A percentile compares a stretch with the other conserved stretches of the same genome.
Conservation (phyloP, 2,113 vertebrate species). For the Copsychus sechellarum region DNA sequence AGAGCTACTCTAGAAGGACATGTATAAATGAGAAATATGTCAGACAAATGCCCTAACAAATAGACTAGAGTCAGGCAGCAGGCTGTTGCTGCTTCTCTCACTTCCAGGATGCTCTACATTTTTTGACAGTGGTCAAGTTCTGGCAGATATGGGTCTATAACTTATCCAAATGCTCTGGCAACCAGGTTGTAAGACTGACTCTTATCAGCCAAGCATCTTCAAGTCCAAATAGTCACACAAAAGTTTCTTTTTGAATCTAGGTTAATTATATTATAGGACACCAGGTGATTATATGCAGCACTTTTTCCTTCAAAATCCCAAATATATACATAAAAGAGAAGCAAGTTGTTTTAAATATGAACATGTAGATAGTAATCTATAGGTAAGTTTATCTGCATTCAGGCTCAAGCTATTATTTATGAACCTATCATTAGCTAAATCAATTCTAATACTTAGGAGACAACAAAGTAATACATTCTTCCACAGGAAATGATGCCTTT, state of each 20-base stretch:
- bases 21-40: background rate
- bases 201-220: background rate
- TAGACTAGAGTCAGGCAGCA: background rate
- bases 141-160: background rate
- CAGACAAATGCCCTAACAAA: background rate
- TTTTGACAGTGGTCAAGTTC: background rate
- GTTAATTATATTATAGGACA: background rate
- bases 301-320: background rate
- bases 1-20: background rate
- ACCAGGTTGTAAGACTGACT: background rate
- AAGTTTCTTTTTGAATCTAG: background rate
- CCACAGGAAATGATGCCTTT: background rate
- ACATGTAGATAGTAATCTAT: background rate
- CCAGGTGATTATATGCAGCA: rapidly evolving
- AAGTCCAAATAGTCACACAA: background rate
- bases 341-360: background rate
- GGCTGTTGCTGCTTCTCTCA: background rate
- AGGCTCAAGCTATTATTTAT: background rate
- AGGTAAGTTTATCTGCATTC: background rate
- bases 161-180: background rate
- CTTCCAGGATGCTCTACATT: background rate
- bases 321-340: background rate
- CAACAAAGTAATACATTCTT: background rate
- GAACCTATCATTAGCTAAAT: background rate
- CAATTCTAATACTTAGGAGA: background rate